A percentile compares a stretch with the other conserved stretches of the same genome.
Evolutionary conservation across 2,888 invertebrate genomes (phyloP).

Genomic region (Melinopterus prodromus): DNA sequence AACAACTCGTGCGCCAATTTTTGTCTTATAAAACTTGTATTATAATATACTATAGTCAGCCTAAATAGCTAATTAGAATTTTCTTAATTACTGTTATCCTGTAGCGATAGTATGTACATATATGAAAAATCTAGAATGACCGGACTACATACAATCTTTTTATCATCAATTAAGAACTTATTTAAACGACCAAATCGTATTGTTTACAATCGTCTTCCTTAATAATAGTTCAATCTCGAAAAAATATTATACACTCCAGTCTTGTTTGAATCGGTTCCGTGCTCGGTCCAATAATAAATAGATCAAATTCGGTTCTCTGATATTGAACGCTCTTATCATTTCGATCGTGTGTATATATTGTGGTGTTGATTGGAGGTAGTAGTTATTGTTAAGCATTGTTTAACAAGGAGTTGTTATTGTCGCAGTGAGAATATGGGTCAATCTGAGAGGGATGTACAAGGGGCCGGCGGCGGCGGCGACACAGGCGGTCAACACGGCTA

Average conservation of each 20-base stretch:
- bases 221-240: not conserved
- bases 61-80: too few species aligned
- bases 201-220: not conserved
- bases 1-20: too few species aligned
- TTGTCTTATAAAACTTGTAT: too few species aligned
- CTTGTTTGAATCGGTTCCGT: not conserved
- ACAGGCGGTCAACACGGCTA: slow-evolving; percentile 48
- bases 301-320: not conserved
- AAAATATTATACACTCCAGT: not conserved
- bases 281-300: not conserved
- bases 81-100: too few species aligned
- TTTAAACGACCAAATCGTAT: not conserved
- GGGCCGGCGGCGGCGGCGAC: slow-evolving; percentile 49
- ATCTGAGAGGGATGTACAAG: slow-evolving; percentile 51
- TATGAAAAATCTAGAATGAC: too few species aligned
- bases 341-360: not conserved
- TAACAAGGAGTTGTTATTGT: slow-evolving; percentile 11
- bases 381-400: not conserved
- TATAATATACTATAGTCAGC: too few species aligned
- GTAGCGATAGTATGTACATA: too few species aligned
- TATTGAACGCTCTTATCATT: not conserved
- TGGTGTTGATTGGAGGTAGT: not conserved
- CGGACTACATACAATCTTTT: not conserved
- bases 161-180: not conserved
- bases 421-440: slow-evolving; percentile 40